phyloP scores from a whole-genome alignment of 2,797 vertebrate species.

The Liasis olivaceus region DNA sequence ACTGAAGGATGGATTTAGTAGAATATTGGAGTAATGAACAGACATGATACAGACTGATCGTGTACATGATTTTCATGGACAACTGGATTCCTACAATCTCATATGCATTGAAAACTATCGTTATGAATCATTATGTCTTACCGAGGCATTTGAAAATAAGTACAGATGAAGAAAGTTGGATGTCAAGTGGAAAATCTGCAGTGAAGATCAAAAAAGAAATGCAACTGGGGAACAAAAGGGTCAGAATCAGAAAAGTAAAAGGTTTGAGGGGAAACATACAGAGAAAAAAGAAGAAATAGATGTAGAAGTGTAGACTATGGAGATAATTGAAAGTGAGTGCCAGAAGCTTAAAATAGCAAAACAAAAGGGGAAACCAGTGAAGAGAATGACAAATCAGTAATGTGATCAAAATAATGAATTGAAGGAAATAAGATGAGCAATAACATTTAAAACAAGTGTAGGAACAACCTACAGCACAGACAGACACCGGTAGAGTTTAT shows the following conservation, averaged over 20 bases:
- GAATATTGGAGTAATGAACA: not conserved
- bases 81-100: not conserved
- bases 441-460: not conserved
- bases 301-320: not conserved
- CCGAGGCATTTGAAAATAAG: not conserved
- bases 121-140: not conserved
- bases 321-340: not conserved
- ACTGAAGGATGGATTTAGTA: not conserved
- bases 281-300: not conserved
- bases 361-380: not conserved
- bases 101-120: not conserved
- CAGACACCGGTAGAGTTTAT: not conserved
- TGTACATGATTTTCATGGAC: not conserved
- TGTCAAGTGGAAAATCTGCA: not conserved
- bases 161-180: not conserved
- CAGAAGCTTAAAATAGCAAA: not conserved
- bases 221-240: too few species aligned
- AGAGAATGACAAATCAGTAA: not conserved
- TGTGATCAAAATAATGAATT: not conserved
- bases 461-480: not conserved
- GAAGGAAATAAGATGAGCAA: not conserved
- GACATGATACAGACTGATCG: not conserved
- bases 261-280: not conserved
- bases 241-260: not conserved
- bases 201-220: not conserved